Evolutionary conservation across 2,888 invertebrate species (phyloP).

Genomic region (Nebria brevicollis): DNA sequence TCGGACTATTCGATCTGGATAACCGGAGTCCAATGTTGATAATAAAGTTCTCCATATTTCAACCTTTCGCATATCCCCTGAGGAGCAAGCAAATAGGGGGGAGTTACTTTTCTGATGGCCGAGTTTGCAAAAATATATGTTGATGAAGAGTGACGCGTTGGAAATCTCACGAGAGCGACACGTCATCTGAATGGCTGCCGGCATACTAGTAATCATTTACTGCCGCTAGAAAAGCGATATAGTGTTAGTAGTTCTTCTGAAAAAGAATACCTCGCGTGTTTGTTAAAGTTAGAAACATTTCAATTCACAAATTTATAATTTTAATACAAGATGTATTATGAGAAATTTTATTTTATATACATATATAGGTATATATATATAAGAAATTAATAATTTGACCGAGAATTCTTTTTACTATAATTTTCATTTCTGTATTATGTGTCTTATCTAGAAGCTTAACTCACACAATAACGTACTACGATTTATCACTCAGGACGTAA

Average conservation of each 20-base stretch:
- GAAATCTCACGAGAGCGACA: slow-evolving; percentile 12
- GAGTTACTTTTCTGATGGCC: slow-evolving; percentile 20
- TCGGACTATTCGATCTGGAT: background rate
- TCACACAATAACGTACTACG: background rate
- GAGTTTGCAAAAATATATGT: slow-evolving; percentile 13
- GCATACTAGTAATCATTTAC: background rate
- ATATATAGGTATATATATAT: too few relatives aligned
- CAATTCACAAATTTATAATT: too few relatives aligned
- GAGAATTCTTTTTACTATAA: background rate
- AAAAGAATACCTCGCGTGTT: too few relatives aligned
- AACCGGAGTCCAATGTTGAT: slow-evolving; percentile 26
- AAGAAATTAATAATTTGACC: too few relatives aligned
- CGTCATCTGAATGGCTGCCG: slow-evolving; percentile 17
- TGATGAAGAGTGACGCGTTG: slow-evolving; percentile 33
- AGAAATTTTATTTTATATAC: too few relatives aligned
- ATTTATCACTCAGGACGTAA: background rate
- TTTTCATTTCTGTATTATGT: background rate
- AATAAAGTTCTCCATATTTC: slow-evolving; percentile 45
- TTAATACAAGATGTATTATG: too few relatives aligned
- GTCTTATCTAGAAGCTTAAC: background rate
- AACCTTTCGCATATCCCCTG: slow-evolving; percentile 26
- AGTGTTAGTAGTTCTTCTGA: background rate
- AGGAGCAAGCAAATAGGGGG: slow-evolving; percentile 30
- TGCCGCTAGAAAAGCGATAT: background rate
- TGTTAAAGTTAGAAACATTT: too few relatives aligned